Percentiles rank a stretch among this genome's conserved stretches.
Conservation (phyloP, 2,888 invertebrate genomes). For the Ormyrus nitidulus region DNA sequence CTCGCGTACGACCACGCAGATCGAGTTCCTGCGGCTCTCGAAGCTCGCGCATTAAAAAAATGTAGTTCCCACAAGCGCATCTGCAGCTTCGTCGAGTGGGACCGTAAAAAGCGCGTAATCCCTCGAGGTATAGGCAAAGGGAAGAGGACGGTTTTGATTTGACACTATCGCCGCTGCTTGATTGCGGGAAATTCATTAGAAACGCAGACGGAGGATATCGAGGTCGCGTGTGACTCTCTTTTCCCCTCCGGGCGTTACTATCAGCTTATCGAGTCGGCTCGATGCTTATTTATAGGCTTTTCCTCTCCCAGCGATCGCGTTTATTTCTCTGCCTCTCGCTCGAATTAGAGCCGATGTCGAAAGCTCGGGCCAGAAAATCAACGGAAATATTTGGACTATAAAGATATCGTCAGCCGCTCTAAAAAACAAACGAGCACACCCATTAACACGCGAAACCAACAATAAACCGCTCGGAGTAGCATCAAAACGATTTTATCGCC, state of each 20-base stretch:
- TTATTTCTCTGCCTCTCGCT: slow-evolving; percentile 29
- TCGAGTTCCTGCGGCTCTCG: slow-evolving; percentile 26
- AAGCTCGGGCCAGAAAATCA: slow-evolving; percentile 6
- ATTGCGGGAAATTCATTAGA: slow-evolving; percentile 29
- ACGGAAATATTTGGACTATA: slow-evolving; percentile 37
- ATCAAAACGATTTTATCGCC: not conserved
- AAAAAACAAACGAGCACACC: not conserved
- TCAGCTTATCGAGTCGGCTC: slow-evolving; percentile 36
- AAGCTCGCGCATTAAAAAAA: slow-evolving; percentile 6
- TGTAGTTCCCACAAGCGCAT: not conserved
- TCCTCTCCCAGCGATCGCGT: slow-evolving; percentile 20
- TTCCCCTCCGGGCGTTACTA: slow-evolving; percentile 14
- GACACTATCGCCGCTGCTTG: not conserved
- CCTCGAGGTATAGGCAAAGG: not conserved
- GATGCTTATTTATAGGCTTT: slow-evolving; percentile 39
- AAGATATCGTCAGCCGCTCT: slow-evolving; percentile 29
- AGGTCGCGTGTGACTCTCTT: slow-evolving; percentile 17
- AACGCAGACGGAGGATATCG: slow-evolving; percentile 14
- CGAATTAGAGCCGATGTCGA: slow-evolving; percentile 45
- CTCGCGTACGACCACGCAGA: not conserved
- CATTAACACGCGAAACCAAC: not conserved
- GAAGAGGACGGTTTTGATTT: not conserved
- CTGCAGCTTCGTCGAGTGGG: not conserved
- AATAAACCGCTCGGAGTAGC: too few relatives aligned
- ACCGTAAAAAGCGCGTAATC: slow-evolving; percentile 32